phyloP scores from a whole-genome alignment of 1,140 invertebrate species.

The Lepidurus packardi region DNA sequence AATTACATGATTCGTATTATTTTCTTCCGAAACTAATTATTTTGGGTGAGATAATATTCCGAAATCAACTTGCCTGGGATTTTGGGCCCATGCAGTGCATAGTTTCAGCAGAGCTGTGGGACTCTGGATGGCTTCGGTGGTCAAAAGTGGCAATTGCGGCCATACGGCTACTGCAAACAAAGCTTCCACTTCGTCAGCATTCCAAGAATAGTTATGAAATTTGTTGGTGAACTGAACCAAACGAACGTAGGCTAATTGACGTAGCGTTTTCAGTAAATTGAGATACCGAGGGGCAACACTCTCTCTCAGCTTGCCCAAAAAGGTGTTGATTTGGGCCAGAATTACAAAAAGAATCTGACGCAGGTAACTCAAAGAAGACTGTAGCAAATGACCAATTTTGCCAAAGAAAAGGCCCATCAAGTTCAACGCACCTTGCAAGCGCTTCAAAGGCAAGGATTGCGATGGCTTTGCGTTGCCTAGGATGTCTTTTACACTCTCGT shows the following conservation, averaged over 20 bases:
- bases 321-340: slow-evolving; percentile 54
- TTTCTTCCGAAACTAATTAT: not conserved
- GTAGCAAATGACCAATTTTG: slow-evolving; percentile 72
- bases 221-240: slow-evolving; percentile 65
- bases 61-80: slow-evolving; percentile 51
- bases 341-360: slow-evolving; percentile 67
- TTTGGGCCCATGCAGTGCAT: slow-evolving; percentile 65
- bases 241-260: slow-evolving; percentile 41
- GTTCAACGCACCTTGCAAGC: slow-evolving; percentile 67
- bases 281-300: slow-evolving; percentile 41
- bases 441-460: slow-evolving; percentile 61
- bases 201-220: slow-evolving; percentile 71
- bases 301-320: slow-evolving; percentile 46
- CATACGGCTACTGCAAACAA: slow-evolving; percentile 72
- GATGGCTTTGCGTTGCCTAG: slow-evolving; percentile 52
- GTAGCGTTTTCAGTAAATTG: slow-evolving; percentile 59
- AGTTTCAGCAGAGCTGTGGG: slow-evolving; percentile 76
- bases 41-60: not conserved
- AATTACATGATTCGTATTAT: no score
- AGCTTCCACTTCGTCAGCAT: slow-evolving; percentile 60
- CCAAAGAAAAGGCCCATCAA: slow-evolving; percentile 72
- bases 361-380: slow-evolving; percentile 59
- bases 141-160: slow-evolving; percentile 68
- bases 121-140: slow-evolving; percentile 71
- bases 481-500: slow-evolving; percentile 45